Conservation (phyloP, 2,797 vertebrate genomes). For the Scolopax bukidnonensis region DNA sequence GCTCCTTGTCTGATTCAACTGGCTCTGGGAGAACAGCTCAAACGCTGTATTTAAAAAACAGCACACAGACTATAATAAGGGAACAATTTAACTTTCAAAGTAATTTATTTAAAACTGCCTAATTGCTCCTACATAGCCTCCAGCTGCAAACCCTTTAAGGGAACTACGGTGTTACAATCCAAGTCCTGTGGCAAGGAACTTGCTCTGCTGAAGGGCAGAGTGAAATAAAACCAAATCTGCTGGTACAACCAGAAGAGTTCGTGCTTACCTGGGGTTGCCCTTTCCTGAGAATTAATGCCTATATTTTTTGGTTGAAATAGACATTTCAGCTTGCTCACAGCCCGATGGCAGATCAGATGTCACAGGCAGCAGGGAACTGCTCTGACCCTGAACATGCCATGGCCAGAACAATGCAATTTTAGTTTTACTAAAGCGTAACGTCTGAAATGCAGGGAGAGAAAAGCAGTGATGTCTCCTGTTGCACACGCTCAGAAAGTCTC, state of each 20-base stretch:
- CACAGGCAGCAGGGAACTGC: conserved; percentile 27
- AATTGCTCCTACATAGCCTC: conserved; percentile 49
- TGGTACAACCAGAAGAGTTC: background rate
- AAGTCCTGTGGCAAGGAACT: conserved; percentile 30
- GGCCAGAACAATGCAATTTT: background rate
- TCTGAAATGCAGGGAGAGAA: background rate
- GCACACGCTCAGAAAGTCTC: background rate
- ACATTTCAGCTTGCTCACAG: conserved; percentile 40
- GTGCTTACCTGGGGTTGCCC: conserved; percentile 1
- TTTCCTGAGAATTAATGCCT: background rate
- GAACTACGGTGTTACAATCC: background rate
- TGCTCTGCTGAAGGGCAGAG: background rate
- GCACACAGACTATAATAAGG: background rate
- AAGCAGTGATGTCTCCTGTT: background rate
- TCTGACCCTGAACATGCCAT: background rate
- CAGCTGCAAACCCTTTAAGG: conserved; percentile 24
- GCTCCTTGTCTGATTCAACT: background rate
- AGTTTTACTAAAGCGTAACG: background rate
- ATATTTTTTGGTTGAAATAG: background rate
- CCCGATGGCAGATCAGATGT: background rate
- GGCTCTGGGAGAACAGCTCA: background rate
- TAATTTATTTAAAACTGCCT: conserved; percentile 51
- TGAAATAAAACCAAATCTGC: background rate
- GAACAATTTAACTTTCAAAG: conserved; percentile 42
- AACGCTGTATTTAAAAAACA: background rate